Conservation (phyloP, 2,113 vertebrate species). For the Pipra filicauda region DNA sequence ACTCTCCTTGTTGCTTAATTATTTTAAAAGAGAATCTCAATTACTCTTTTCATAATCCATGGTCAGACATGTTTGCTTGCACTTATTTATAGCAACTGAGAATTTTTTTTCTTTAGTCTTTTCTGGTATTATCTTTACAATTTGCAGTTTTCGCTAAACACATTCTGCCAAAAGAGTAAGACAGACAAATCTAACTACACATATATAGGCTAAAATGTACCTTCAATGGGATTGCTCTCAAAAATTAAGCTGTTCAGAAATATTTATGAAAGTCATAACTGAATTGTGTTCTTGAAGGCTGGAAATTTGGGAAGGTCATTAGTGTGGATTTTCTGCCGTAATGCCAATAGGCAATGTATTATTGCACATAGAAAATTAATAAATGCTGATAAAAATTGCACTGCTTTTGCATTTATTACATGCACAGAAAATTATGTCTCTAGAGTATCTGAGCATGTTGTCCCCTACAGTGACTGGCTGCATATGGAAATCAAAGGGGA, state of each 20-base stretch:
- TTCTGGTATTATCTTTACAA: background rate
- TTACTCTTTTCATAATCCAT: background rate
- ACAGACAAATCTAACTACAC: background rate
- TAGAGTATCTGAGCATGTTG: background rate
- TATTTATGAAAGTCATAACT: background rate
- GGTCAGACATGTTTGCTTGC: background rate
- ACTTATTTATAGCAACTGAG: background rate
- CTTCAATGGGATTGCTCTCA: background rate
- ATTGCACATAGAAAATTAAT: background rate
- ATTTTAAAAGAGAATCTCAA: background rate
- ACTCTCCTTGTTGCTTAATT: conserved; percentile 1
- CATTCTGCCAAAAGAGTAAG: background rate
- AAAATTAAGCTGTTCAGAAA: background rate
- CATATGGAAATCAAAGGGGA: background rate
- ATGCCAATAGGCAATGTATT: background rate
- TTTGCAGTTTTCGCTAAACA: background rate
- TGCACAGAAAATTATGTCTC: background rate
- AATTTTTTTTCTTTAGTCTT: background rate
- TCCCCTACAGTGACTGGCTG: background rate
- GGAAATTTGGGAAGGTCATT: background rate
- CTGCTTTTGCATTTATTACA: background rate
- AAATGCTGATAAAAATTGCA: background rate
- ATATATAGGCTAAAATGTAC: background rate
- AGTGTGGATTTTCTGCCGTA: background rate
- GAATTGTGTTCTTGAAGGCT: background rate